Conservation (phyloP, 2,113 vertebrate species). For the Nibea albiflora region DNA sequence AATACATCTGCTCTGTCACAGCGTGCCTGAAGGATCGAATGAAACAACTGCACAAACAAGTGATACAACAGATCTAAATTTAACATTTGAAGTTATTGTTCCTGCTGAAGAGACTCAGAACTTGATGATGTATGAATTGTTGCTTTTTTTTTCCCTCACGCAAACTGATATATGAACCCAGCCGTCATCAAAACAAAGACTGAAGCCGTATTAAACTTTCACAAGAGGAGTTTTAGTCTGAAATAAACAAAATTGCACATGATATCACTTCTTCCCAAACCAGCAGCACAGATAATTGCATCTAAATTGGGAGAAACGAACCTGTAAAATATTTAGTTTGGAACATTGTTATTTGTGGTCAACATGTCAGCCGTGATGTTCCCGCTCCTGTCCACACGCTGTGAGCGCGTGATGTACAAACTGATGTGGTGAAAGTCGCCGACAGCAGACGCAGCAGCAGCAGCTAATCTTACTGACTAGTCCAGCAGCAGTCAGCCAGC, state of each 20-base stretch:
- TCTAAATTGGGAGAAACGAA: slow-evolving; percentile 1
- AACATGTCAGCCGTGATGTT: neutral
- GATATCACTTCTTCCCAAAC: slow-evolving; percentile 13
- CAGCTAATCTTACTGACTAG: too few relatives aligned
- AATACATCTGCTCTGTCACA: neutral
- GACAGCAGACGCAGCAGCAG: too few relatives aligned
- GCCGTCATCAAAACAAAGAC: neutral
- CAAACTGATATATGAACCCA: neutral
- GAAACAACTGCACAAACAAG: neutral
- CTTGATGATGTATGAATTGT: neutral
- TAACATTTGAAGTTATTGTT: neutral
- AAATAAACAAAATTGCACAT: slow-evolving; percentile 15
- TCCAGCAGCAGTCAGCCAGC: too few relatives aligned
- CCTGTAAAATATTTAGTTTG: neutral
- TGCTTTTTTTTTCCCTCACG: neutral
- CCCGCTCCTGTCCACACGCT: neutral
- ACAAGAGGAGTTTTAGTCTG: neutral
- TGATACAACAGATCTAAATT: neutral
- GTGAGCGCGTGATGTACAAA: neutral
- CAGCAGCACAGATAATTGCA: slow-evolving; percentile 8
- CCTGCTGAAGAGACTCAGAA: neutral
- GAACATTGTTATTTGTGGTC: slow-evolving; percentile 1
- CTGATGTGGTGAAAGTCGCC: too few relatives aligned
- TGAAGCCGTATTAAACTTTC: slow-evolving; percentile 5
- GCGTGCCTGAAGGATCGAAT: neutral